Conservation (phyloP, 37 sponge, comb jelly and placozoan genomes). For the Ianthella basta region DNA sequence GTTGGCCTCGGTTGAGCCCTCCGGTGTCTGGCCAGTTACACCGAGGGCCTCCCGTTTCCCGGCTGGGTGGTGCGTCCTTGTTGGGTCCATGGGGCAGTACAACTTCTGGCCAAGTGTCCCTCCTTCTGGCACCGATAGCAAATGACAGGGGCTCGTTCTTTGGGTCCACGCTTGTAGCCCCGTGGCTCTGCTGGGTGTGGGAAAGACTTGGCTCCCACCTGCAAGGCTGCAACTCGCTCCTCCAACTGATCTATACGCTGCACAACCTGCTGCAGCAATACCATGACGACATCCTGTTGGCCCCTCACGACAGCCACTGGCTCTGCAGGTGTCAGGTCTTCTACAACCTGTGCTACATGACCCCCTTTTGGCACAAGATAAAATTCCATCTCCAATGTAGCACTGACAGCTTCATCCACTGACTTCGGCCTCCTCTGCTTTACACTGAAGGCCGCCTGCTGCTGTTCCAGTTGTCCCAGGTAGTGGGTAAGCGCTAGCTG, state of each 20-base stretch:
- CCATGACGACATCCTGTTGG: too few relatives aligned
- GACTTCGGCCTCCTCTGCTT: constrained; percentile 11
- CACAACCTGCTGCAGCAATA: too few relatives aligned
- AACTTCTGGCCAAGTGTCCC: neutral
- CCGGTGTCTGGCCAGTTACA: neutral
- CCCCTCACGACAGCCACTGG: too few relatives aligned
- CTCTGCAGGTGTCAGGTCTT: neutral
- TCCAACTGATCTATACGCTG: too few relatives aligned
- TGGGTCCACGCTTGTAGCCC: neutral
- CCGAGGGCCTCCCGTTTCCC: neutral
- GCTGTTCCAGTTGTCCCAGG: constrained; percentile 19
- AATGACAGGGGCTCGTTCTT: neutral
- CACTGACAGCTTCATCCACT: neutral
- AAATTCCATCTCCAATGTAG: constrained; percentile 30
- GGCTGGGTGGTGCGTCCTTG: too few relatives aligned
- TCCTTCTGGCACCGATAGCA: neutral
- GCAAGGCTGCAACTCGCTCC: neutral
- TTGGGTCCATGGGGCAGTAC: neutral
- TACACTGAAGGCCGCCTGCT: constrained; percentile 18
- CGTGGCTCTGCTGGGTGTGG: too few relatives aligned
- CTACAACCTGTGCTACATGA: neutral
- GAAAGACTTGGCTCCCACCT: too few relatives aligned
- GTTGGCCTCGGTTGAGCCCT: neutral
- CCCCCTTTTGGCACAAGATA: neutral
- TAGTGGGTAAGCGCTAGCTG: constrained; percentile 10